Percentiles rank a stretch among this genome's conserved stretches.
These are phyloP conservation scores for Podabrus alpinus DNA, from an alignment of 2,888 invertebrate species.

Conservation along the genomic window DNA sequence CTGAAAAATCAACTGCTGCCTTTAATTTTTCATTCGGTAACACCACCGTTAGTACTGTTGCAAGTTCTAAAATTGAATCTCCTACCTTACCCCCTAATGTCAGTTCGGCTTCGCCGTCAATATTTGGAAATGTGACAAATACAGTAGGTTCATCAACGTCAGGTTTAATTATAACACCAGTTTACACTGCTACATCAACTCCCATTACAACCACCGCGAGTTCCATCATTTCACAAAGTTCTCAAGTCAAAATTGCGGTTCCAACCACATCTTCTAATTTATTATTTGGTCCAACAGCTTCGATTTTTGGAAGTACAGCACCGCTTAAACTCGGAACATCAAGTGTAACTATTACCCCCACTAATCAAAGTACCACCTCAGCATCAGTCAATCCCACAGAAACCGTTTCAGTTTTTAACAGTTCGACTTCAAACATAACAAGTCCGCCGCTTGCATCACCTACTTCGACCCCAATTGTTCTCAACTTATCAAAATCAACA, in stretches of 20 bases:
- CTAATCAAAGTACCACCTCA: background rate
- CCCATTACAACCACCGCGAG: background rate
- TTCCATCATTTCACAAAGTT: background rate
- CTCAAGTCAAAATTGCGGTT: constrained; percentile 1
- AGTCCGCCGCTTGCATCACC: constrained; percentile 24
- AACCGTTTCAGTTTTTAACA: constrained; percentile 14
- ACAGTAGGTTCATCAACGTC: background rate
- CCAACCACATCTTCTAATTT: constrained; percentile 18
- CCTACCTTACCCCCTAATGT: background rate
- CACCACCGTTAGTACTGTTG: background rate
- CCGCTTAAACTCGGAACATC: constrained; percentile 37
- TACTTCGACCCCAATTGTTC: constrained; percentile 14
- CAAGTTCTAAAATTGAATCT: background rate
- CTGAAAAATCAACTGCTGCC: background rate
- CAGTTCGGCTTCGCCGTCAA: background rate
- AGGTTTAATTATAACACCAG: background rate
- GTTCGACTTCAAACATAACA: constrained; percentile 8
- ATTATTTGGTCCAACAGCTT: constrained; percentile 11
- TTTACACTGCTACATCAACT: background rate
- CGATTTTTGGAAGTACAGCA: constrained; percentile 48
- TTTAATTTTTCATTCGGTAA: background rate
- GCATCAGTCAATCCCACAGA: constrained; percentile 2
- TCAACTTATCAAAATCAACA: background rate
- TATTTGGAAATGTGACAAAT: constrained; percentile 1
- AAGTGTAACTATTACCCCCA: constrained; percentile 13